Conservation (phyloP, 2,113 vertebrate genomes). For the Silurus glanis region DNA sequence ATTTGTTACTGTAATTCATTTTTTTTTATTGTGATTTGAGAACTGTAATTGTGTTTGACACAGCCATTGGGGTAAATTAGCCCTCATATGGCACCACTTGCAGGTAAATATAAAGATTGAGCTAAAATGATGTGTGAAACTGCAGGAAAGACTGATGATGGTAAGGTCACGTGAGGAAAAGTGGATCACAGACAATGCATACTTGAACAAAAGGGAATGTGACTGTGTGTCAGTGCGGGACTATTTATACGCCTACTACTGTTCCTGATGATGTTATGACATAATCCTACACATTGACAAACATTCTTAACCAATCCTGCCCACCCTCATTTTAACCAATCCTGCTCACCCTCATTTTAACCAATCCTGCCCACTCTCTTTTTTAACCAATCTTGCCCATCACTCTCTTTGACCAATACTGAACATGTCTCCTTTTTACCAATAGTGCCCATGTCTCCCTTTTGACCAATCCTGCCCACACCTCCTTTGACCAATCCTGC, state of each 20-base stretch:
- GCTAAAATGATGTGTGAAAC: slow-evolving; percentile 55
- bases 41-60: not conserved
- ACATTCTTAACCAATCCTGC: too few relatives aligned
- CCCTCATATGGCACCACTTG: slow-evolving; percentile 38
- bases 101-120: slow-evolving; percentile 40
- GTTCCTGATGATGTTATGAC: not conserved
- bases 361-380: too few relatives aligned
- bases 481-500: too few relatives aligned
- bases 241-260: not conserved
- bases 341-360: too few relatives aligned
- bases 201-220: slow-evolving; percentile 7
- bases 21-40: not conserved
- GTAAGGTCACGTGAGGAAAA: slow-evolving; percentile 1
- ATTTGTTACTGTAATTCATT: not conserved
- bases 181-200: not conserved
- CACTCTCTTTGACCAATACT: too few relatives aligned
- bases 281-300: too few relatives aligned
- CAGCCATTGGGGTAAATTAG: not conserved
- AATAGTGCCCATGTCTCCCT: too few relatives aligned
- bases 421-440: too few relatives aligned
- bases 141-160: not conserved
- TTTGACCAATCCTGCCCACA: not conserved
- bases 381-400: too few relatives aligned
- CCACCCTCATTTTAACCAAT: too few relatives aligned
- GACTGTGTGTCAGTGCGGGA: not conserved